Conservation (phyloP, 2,888 invertebrate genomes). For the Nesidiocoris tenuis region DNA sequence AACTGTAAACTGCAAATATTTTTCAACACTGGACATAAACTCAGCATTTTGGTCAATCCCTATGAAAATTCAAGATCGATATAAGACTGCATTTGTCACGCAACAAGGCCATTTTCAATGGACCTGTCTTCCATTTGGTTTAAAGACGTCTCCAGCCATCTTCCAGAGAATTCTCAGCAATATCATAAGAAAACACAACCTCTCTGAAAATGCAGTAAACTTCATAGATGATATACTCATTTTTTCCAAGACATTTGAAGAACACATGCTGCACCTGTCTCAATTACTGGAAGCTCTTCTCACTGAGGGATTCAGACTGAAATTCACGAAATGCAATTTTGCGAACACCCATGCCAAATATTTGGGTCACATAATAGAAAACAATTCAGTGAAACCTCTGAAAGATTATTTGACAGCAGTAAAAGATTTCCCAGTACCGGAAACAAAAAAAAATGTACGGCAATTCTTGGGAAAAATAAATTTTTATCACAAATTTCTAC, state of each 20-base stretch:
- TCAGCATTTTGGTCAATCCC: slow-evolving; percentile 5
- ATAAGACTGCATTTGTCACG: slow-evolving; percentile 19
- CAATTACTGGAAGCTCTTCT: slow-evolving; percentile 28
- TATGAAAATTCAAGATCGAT: neutral
- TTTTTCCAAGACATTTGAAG: slow-evolving; percentile 41
- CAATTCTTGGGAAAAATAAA: slow-evolving; percentile 15
- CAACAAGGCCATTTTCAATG: slow-evolving; percentile 11
- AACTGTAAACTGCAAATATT: slow-evolving; percentile 33
- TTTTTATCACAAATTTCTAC: slow-evolving; percentile 41
- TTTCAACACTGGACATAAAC: slow-evolving; percentile 35
- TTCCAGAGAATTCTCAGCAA: slow-evolving; percentile 30
- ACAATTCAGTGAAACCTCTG: slow-evolving; percentile 28
- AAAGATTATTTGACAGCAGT: slow-evolving; percentile 39
- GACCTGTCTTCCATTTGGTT: no score
- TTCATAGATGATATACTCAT: slow-evolving; percentile 43
- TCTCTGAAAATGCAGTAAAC: slow-evolving; percentile 20
- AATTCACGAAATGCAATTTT: no score
- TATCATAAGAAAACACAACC: slow-evolving; percentile 28
- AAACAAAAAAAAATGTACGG: slow-evolving; percentile 7
- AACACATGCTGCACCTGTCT: no score
- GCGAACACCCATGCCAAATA: no score
- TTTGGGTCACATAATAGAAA: slow-evolving; percentile 32
- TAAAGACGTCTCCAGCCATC: slow-evolving; percentile 32
- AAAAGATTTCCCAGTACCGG: slow-evolving; percentile 28
- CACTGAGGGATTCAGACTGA: slow-evolving; percentile 42